Conservation (phyloP, 2,888 invertebrate genomes). For the Stenodema calcarata region DNA sequence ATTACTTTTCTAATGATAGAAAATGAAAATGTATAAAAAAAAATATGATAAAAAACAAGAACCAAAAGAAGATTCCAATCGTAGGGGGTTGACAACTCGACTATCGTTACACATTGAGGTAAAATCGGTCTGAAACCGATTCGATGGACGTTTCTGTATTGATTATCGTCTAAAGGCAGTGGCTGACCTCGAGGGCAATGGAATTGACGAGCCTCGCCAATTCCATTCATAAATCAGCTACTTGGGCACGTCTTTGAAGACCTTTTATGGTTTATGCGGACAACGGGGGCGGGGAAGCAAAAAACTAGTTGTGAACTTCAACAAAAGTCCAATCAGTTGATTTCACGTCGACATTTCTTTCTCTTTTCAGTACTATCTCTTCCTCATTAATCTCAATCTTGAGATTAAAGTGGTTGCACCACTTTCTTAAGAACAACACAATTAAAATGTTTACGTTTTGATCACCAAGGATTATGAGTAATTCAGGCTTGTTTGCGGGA, state of each 20-base stretch:
- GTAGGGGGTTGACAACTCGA: background rate
- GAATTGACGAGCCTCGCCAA: constrained; percentile 18
- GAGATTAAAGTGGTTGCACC: background rate
- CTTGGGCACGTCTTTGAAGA: constrained; percentile 18
- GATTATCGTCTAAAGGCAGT: constrained; percentile 20
- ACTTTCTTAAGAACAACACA: too few relatives aligned
- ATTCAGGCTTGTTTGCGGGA: too few relatives aligned
- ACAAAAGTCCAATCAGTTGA: background rate
- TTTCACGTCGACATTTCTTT: background rate
- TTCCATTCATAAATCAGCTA: constrained; percentile 45
- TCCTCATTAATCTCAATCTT: too few relatives aligned
- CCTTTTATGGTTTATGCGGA: background rate
- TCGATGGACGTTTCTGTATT: constrained; percentile 18
- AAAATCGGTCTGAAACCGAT: constrained; percentile 8
- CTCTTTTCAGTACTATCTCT: background rate
- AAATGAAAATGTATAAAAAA: too few relatives aligned
- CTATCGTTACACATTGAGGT: background rate
- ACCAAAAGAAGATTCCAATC: too few relatives aligned
- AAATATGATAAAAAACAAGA: too few relatives aligned
- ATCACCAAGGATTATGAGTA: too few relatives aligned
- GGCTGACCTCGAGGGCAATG: background rate
- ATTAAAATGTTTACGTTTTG: too few relatives aligned
- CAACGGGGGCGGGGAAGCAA: background rate
- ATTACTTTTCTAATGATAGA: too few relatives aligned
- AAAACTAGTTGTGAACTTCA: background rate